Evolutionary conservation across 2,113 vertebrate species (phyloP), one percentile per base, ranked within the genome.

Genomic region (Thoracochromis brauschi): DNA sequence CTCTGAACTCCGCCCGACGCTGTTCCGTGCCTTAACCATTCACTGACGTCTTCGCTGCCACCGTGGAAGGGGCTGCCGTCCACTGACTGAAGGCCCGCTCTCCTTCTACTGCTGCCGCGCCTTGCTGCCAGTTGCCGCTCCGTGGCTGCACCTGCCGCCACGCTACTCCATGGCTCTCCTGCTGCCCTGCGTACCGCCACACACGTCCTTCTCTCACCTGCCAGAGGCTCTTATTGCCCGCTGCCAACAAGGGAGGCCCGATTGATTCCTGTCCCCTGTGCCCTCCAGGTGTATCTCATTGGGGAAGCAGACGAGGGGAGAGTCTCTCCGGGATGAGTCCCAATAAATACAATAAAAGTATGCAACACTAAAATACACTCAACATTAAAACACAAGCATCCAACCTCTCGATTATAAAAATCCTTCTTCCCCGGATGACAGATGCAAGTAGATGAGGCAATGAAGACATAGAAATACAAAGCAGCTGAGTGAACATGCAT

Each of bases 221-320:
- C 2, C 53, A 21, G 2, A 54, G 5, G 2, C 51, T 21, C n/a
- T 54, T 54, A 53, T 54, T 54, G 1, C 0, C n/a, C 53, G 5
- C n/a, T 54, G 51, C 51, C 51, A 54, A 54, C 51, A 21, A 54
- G 51, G n/a, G n/a, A 54, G 51, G n/a, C 51, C 51, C 10, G 51
- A 21, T 54, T 12, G 51, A 54, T 54, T 54, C 51, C 5, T 54
- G n/a, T 7, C 51, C 51, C 3, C 51, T 54, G 10, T 54, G n/a
- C 1, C 51, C 51, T 54, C 51, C 51, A 3, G 51, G 10, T 54
- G 51, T 54, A 21, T 21, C 51, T 21, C 3, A 54, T 12, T 54
- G 51, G 51, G 51, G 5, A 21, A 13, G 54, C 54, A 24, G 11
- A 8, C 3, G 6, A 4, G 21, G 7, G 11, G 11, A 2, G 21